Percentiles rank a stretch among this genome's conserved stretches.
These are phyloP conservation scores for Lepidurus arcticus DNA, from an alignment of 1,140 invertebrate species.

Conservation along the genomic window DNA sequence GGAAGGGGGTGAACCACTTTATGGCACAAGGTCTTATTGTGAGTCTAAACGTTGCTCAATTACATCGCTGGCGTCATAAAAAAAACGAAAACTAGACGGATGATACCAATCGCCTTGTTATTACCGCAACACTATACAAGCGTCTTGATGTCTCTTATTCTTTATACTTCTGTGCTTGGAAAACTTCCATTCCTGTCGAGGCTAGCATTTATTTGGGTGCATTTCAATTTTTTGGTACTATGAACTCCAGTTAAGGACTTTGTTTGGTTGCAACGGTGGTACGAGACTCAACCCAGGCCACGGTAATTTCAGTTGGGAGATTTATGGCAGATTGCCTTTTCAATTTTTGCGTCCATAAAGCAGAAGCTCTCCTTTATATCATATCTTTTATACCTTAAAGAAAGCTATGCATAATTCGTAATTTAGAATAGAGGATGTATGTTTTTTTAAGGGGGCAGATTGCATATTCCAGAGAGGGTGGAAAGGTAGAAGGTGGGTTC, in stretches of 20 bases:
- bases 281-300: too few relatives aligned
- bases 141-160: background rate
- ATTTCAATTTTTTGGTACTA: too few relatives aligned
- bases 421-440: constrained; percentile 12
- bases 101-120: background rate
- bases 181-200: too few relatives aligned
- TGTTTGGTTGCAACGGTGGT: too few relatives aligned
- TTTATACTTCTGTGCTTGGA: background rate
- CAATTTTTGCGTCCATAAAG: background rate
- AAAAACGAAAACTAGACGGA: background rate
- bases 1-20: background rate
- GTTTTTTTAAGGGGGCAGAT: background rate
- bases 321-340: background rate
- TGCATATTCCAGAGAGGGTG: background rate
- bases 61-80: background rate
- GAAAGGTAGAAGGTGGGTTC: background rate
- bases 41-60: background rate
- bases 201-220: too few relatives aligned
- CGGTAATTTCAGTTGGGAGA: background rate
- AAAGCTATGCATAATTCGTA: constrained; percentile 12
- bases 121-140: background rate
- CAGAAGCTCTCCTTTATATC: background rate
- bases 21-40: background rate
- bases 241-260: too few relatives aligned
- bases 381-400: background rate